A percentile compares a stretch with the other conserved stretches of the same genome.
Evolutionary conservation across 2,888 invertebrate genomes (phyloP).

Genomic region (Tenthredo mesomela): DNA sequence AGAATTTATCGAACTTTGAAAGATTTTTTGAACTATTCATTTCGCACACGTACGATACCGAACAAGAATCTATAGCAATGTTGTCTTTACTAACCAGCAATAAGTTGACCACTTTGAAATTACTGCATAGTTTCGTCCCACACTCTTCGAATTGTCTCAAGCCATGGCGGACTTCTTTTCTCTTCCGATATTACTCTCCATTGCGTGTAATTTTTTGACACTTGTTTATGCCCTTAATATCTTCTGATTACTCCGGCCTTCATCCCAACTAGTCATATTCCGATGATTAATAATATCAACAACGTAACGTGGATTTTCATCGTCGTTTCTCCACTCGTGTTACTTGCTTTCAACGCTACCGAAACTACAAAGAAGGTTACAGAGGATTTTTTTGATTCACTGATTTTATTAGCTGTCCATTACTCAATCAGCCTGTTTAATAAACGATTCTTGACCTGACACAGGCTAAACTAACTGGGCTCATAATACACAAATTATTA

Average conservation of each 20-base stretch:
- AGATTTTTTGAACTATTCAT: background rate
- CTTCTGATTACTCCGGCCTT: background rate
- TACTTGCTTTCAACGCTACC: background rate
- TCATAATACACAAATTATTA: background rate
- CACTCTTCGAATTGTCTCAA: background rate
- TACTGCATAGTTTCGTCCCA: background rate
- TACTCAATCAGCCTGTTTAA: background rate
- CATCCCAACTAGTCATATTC: too few relatives aligned
- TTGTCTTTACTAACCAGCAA: background rate
- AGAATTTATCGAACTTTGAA: background rate
- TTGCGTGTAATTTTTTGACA: background rate
- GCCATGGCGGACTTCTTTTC: background rate
- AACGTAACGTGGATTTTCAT: background rate
- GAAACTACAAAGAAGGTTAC: background rate
- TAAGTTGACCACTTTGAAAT: background rate
- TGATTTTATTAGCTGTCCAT: too few relatives aligned
- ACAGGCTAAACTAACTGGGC: conserved; percentile 8
- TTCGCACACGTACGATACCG: background rate
- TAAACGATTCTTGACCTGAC: background rate
- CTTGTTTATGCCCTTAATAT: background rate
- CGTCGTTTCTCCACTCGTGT: background rate
- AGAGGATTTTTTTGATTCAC: background rate
- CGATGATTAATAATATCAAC: background rate
- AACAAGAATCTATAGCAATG: background rate
- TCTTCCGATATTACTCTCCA: background rate